Evolutionary conservation across 2,113 vertebrate species (phyloP), one percentile per base, ranked within the genome.

Genomic region (Eulemur macaco): DNA sequence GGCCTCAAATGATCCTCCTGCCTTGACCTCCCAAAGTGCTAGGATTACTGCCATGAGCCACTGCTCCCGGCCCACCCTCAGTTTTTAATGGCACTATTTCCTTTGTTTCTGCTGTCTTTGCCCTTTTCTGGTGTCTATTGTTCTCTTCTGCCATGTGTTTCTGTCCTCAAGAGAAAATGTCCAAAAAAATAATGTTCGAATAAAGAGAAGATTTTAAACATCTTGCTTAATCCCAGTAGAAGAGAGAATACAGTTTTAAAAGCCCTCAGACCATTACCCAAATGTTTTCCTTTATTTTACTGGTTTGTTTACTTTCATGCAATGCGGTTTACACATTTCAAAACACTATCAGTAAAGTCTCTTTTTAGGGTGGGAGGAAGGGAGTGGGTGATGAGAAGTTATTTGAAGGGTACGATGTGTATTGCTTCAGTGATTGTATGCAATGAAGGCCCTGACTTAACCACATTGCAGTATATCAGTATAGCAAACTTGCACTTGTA

Each of bases 171-270:
- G 39, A 85, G 82, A 63, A 89, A 92, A 78, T 94, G 45, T 29
- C 45, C 81, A 93, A 27, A 45, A 71, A 96, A 93, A 76, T 37
- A 81, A 47, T 85, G 15, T 77, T 94, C 56, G 54, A 85, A 50
- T 73, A 20, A 74, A 89, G 39, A 77, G 18, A 27, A 71, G 18
- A 27, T 80, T 64, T 69, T 68, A 0, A 50, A 91, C 31, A 82
- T 94, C 34, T 89, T 91, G 11, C 2, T 95, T 96, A 92, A 91
- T 50, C 9, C 37, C 20, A 89, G 18, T 94, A 77, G 54, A 68
- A 66, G 56, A 94, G 50, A 93, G 45, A 80, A 68, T 77, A 68
- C 84, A 90, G 73, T 37, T 92, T 9, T 73, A 60, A 80, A 56
- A 45, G 47, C 39, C 29, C 29, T 86, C 42, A 76, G 50, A 81